Evolutionary conservation across 2,888 invertebrate genomes (phyloP), one percentile per base, ranked within the genome.

Genomic region (Atherix ibis): DNA sequence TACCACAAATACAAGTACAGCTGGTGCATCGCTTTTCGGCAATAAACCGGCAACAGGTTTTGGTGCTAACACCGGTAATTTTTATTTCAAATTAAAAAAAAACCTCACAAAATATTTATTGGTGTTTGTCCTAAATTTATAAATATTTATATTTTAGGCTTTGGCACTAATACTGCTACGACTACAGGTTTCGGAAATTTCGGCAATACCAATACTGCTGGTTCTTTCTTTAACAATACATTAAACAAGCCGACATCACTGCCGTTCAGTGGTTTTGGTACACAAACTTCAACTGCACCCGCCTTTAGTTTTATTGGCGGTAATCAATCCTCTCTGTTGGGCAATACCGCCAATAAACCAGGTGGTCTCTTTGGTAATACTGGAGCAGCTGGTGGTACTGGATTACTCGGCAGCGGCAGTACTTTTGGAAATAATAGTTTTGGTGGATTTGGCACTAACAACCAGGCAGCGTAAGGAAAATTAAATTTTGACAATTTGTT

Each of bases 221-320:
- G 52, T 2, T 52, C 56, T 2, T 39, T 60, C 6, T 58, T 58
- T 24, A 58, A 56, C 37, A 49, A 53, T 9, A 44, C 49, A 32
- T 38, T 64, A 26, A 55, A 59, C 40, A 59, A 64, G 43, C 65
- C 58, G 28, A 56, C 60, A 3, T 64, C 65, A 5, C 64, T 71
- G 0, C 57, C 64, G 0, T 76, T 76, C 50, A 71, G 73, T 9
- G 52, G 52, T 2, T 73, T 75, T 46, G 63, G 63, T 2, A 57
- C 60, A 10, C 56, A 66, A 19, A 45, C 52, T 1, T 45, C 57
- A 10, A 40, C 51, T 5, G 45, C 51, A 31, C 51, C 53, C 3
- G n/a, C n/a, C n/a, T n/a, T n/a, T n/a, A n/a, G n/a, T n/a, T n/a
- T n/a, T n/a, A 6, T 52, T 18, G 51, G 48, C 9, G 46, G 46